Base-by-base conservation (phyloP, 1,140 invertebrate genomes). In the Aphelinus atriplicis region DNA sequence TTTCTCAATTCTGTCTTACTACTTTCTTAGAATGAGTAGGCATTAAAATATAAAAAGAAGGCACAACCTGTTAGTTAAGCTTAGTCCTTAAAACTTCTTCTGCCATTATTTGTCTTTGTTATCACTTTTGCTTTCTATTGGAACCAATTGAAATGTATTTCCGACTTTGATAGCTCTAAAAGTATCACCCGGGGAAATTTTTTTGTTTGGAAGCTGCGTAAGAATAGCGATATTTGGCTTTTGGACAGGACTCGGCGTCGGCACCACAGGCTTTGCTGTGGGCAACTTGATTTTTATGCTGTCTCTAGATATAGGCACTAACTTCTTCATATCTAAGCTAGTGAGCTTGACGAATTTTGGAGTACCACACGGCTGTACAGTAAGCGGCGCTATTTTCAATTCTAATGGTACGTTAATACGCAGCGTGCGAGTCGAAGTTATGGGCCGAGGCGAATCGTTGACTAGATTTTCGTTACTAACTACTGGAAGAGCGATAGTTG, bases 131-230 rank as follows among this genome's bases (percentile, higher is more conserved):
- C 68, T 60, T 56, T 79, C 73, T n/a, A 81, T 77, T 43, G 78
- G 79, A 43, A 81, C 75, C 9, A 81, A 71, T 71, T 80, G 79
- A 56, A 81, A 72, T 1, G 79, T 80, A 73, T 81, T 77, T 7
- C 79, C 80, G 46, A 80, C 76, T 79, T 81, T 77, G 43, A 81
- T 71, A 58, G 79, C 80, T 74, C 80, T 78, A 58, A 80, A 79
- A 42, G 77, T 79, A 75, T 81, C 80, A 71, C 80, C 80, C 4
- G 80, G 76, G 48, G 80, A 79, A 62, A 81, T 75, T 10, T 70
- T 75, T 9, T 78, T 77, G 7, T 71, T 77, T 62, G 78, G 77
- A 71, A 79, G 47, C 5, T 67, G 69, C 26, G 75, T 80, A 0
- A 79, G n/a, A 70, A 79, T 79, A 55, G 78, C 71, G 70, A 76